phyloP scores from a whole-genome alignment of 2,797 vertebrate genomes.

The Gymnocypris eckloni region DNA sequence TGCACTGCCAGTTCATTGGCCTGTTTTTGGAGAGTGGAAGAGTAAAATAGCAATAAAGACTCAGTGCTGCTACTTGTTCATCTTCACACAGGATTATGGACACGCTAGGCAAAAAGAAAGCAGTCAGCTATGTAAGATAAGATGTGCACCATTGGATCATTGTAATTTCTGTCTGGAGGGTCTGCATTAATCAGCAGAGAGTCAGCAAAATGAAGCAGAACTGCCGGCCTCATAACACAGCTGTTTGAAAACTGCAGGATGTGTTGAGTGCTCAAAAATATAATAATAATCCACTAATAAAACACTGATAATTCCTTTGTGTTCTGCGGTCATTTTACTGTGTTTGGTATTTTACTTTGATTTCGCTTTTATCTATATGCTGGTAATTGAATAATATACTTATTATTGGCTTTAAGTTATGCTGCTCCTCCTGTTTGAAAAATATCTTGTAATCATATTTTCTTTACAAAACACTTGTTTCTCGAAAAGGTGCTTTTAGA shows the following conservation, averaged over 20 bases:
- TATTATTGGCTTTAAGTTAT: slow-evolving; percentile 6
- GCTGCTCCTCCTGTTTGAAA: neutral
- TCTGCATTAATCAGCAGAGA: slow-evolving; percentile 36
- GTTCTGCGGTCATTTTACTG: neutral
- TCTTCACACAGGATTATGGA: slow-evolving; percentile 16
- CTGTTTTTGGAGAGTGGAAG: neutral
- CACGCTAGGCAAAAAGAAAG: slow-evolving; percentile 8
- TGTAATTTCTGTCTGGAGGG: slow-evolving; percentile 32
- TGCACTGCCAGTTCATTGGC: neutral
- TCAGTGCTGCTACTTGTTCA: slow-evolving; percentile 13
- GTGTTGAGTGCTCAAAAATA: neutral
- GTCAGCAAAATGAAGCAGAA: slow-evolving; percentile 14
- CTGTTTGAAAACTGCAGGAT: neutral
- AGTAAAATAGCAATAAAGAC: neutral
- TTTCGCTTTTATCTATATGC: neutral
- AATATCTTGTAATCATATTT: slow-evolving; percentile 23
- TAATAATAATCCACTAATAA: neutral
- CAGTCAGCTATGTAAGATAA: slow-evolving; percentile 23
- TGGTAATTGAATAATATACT: neutral
- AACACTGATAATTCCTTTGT: neutral
- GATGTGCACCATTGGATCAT: slow-evolving; percentile 1
- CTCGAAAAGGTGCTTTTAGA: slow-evolving; percentile 29
- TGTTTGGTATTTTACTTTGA: neutral
- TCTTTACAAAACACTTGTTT: slow-evolving; percentile 24
- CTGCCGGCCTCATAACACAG: neutral